Conservation (phyloP, 2,888 invertebrate genomes). For the Tachina lurida region DNA sequence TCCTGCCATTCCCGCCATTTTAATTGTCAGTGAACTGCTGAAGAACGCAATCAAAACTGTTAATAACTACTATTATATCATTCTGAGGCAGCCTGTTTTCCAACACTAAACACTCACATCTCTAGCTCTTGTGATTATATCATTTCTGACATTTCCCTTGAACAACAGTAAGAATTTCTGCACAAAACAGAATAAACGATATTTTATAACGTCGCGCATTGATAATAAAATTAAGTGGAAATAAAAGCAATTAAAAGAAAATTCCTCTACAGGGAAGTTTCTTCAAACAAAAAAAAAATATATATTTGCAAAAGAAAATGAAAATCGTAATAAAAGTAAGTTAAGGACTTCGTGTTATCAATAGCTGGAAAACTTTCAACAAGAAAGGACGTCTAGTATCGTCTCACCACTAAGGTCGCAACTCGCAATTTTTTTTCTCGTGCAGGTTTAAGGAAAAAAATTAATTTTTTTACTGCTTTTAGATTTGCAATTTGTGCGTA, state of each 20-base stretch:
- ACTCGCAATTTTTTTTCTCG: slow-evolving; percentile 9
- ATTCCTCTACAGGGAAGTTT: slow-evolving; percentile 53
- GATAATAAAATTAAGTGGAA: slow-evolving; percentile 50
- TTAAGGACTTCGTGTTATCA: slow-evolving; percentile 50
- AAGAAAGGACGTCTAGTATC: slow-evolving; percentile 51
- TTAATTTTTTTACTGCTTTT: slow-evolving; percentile 16
- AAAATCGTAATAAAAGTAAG: slow-evolving; percentile 35
- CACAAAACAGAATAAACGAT: slow-evolving; percentile 57
- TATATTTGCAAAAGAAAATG: slow-evolving; percentile 35
- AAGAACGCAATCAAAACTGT: background rate
- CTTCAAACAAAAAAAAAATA: slow-evolving; percentile 26
- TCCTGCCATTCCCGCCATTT: background rate
- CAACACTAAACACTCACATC: slow-evolving; percentile 2
- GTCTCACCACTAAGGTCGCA: background rate
- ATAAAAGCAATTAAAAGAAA: slow-evolving; percentile 48
- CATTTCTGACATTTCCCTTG: slow-evolving; percentile 58
- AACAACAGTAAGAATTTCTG: slow-evolving; percentile 54
- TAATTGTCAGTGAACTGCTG: no score
- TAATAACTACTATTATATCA: background rate
- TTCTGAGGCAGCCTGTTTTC: slow-evolving; percentile 22
- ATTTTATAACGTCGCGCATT: slow-evolving; percentile 48
- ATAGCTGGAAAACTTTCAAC: slow-evolving; percentile 52
- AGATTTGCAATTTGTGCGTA: slow-evolving; percentile 25
- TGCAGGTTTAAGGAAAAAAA: slow-evolving; percentile 20
- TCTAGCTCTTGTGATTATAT: slow-evolving; percentile 38